phyloP scores from a whole-genome alignment of 2,888 invertebrate genomes.

The Drosophila formosana region DNA sequence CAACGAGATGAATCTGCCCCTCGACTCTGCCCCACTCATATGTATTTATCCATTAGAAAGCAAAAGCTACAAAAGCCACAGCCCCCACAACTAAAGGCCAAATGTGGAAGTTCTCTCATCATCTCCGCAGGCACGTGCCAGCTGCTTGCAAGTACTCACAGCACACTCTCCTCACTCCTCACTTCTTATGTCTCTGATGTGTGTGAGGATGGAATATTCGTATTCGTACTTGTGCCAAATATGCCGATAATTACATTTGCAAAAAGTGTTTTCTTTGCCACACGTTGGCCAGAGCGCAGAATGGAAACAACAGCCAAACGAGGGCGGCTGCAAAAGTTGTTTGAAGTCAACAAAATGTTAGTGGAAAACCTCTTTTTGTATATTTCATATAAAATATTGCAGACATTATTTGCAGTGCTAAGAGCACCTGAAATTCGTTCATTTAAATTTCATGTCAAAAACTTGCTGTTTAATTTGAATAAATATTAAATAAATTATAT shows the following conservation, averaged over 20 bases:
- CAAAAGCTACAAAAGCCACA: slow-evolving; percentile 31
- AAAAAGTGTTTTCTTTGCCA: slow-evolving; percentile 54
- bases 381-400: too few species aligned
- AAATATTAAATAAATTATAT: too few species aligned
- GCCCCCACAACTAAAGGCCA: slow-evolving; percentile 34
- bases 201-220: slow-evolving; percentile 27
- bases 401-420: too few species aligned
- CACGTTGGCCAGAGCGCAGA: slow-evolving; percentile 2
- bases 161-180: neutral
- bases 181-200: too few species aligned
- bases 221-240: slow-evolving; percentile 56
- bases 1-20: slow-evolving; percentile 11
- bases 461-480: too few species aligned
- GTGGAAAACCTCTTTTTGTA: too few species aligned
- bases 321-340: slow-evolving; percentile 31
- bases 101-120: slow-evolving; percentile 35
- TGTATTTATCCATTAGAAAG: slow-evolving; percentile 20
- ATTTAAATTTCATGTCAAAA: too few species aligned
- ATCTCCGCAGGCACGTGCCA: slow-evolving; percentile 62
- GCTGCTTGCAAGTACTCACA: slow-evolving; percentile 34
- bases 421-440: too few species aligned
- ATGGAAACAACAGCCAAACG: slow-evolving; percentile 14
- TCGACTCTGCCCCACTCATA: slow-evolving; percentile 20
- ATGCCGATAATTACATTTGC: slow-evolving; percentile 78
- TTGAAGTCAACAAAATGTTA: neutral